These are phyloP conservation scores for Pterocles burchelli DNA, from an alignment of 2,113 vertebrate genomes.

Conservation along the genomic window DNA sequence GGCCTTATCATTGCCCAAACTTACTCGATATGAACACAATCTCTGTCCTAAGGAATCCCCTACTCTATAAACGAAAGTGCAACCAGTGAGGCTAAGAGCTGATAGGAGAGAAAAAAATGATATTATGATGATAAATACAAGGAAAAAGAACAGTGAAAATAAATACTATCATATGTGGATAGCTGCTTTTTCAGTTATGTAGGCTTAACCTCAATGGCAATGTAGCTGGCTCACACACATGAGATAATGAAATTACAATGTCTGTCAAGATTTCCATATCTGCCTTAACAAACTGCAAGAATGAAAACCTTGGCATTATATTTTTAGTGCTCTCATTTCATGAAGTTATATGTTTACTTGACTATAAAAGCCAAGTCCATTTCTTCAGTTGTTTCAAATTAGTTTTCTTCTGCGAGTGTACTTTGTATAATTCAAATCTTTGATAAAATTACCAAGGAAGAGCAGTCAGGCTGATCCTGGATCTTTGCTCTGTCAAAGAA, in stretches of 20 bases:
- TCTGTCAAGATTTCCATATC: conserved; percentile 3
- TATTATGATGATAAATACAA: background rate
- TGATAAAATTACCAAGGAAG: background rate
- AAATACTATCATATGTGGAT: background rate
- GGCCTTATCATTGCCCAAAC: background rate
- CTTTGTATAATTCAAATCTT: background rate
- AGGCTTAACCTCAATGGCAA: background rate
- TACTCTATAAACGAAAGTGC: background rate
- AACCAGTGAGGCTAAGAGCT: background rate
- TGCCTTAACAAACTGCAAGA: background rate
- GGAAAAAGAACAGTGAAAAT: background rate
- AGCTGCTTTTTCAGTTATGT: background rate
- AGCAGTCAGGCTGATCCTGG: background rate
- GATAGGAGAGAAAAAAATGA: background rate
- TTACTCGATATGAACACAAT: background rate
- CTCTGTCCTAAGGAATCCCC: background rate
- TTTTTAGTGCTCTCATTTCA: background rate
- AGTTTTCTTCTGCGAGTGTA: background rate
- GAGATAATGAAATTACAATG: background rate
- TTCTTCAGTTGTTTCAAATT: background rate
- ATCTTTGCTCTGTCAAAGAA: background rate
- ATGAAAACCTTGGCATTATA: background rate
- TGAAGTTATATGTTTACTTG: background rate
- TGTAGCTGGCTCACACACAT: background rate
- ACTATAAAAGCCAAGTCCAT: background rate